Evolutionary conservation across 2,113 vertebrate species (phyloP).

Genomic region (Gallinago media): DNA sequence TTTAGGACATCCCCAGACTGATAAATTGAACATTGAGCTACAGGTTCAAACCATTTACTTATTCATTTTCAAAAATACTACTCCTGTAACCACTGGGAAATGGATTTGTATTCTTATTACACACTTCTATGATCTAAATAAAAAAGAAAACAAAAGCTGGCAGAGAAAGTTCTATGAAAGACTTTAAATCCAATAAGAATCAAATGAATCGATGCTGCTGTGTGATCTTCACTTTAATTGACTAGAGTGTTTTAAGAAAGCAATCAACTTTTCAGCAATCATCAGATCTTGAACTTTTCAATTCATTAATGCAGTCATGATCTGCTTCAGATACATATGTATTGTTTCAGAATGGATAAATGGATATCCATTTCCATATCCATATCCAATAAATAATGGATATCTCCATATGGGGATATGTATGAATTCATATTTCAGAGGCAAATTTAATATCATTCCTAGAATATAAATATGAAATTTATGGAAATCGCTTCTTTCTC

Average conservation of each 20-base stretch:
- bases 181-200: neutral
- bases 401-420: neutral
- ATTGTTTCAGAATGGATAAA: neutral
- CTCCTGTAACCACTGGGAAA: neutral
- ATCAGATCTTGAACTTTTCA: neutral
- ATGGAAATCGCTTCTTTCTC: neutral
- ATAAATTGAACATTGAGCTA: neutral
- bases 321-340: neutral
- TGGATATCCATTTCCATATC: too few relatives aligned
- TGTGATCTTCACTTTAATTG: neutral
- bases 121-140: neutral
- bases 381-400: too few relatives aligned
- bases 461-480: neutral
- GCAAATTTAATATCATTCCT: neutral
- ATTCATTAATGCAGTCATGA: neutral
- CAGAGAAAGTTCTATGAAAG: neutral
- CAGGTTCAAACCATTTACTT: neutral
- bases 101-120: neutral
- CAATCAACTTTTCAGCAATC: neutral
- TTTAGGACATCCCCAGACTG: neutral
- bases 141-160: neutral
- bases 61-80: neutral
- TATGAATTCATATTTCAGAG: neutral
- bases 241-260: neutral
- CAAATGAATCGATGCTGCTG: neutral